A percentile compares a stretch with the other conserved stretches of the same genome.
Evolutionary conservation across 1,140 invertebrate genomes (phyloP).

Genomic region (Oedothorax gibbosus): DNA sequence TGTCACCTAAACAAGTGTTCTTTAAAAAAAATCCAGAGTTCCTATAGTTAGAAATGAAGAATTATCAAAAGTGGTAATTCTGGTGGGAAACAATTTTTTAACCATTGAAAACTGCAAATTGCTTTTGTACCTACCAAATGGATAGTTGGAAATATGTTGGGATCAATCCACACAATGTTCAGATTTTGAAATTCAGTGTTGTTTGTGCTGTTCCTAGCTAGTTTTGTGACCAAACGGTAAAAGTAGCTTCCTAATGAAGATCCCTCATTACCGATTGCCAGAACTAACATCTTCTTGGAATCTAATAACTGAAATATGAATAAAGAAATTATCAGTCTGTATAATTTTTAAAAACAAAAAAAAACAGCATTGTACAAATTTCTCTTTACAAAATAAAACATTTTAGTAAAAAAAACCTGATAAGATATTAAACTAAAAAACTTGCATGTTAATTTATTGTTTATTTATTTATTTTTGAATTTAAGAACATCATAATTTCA

Average conservation of each 20-base stretch:
- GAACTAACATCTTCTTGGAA: conserved; percentile 42
- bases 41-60: too few relatives aligned
- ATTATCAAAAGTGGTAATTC: too few relatives aligned
- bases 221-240: conserved; percentile 61
- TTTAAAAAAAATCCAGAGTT: too few relatives aligned
- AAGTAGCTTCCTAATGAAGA: conserved; percentile 61
- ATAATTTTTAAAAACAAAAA: background rate
- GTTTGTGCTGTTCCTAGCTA: conserved; percentile 59
- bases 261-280: conserved; percentile 58
- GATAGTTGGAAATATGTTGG: conserved; percentile 60
- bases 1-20: too few relatives aligned
- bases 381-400: too few relatives aligned
- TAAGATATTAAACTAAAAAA: too few relatives aligned
- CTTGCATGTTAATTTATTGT: too few relatives aligned
- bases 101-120: too few relatives aligned
- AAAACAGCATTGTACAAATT: background rate
- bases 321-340: background rate
- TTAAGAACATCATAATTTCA: too few relatives aligned
- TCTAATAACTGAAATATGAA: conserved; percentile 49
- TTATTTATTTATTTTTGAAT: too few relatives aligned
- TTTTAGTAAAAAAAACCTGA: too few relatives aligned
- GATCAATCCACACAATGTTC: conserved; percentile 63
- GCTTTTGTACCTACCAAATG: conserved; percentile 38
- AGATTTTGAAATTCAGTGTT: conserved; percentile 44
- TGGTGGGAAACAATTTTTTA: too few relatives aligned